phyloP scores from a whole-genome alignment of 2,797 vertebrate genomes.

The Harpagifer antarcticus region DNA sequence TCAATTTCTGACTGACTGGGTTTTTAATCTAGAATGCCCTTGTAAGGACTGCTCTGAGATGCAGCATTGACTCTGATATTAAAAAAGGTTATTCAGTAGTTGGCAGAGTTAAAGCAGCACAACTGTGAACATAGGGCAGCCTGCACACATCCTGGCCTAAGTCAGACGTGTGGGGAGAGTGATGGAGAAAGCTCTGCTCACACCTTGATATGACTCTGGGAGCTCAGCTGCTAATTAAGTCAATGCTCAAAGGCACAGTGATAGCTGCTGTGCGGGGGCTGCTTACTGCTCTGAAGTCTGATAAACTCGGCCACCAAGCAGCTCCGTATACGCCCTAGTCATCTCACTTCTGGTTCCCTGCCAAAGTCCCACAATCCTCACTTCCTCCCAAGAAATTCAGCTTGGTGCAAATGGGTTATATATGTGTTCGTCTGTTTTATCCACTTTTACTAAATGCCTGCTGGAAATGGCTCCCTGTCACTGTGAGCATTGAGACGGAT shows the following conservation, averaged over 20 bases:
- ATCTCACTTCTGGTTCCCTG: constrained; percentile 9
- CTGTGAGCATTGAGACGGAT: not conserved
- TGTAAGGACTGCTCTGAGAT: constrained; percentile 28
- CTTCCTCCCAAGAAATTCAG: constrained; percentile 11
- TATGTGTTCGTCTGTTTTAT: not conserved
- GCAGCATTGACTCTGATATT: constrained; percentile 19
- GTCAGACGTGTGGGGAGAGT: constrained; percentile 29
- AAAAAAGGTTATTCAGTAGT: constrained; percentile 14
- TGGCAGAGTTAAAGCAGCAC: constrained; percentile 7
- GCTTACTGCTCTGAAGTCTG: constrained; percentile 33
- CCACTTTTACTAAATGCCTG: constrained; percentile 5
- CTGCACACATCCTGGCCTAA: constrained; percentile 31
- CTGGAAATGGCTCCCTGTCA: not conserved
- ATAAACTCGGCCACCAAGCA: constrained; percentile 19
- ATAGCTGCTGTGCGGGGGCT: constrained; percentile 29
- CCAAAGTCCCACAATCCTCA: constrained; percentile 7
- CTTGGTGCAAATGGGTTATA: not conserved
- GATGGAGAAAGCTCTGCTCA: constrained; percentile 29
- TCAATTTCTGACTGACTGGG: constrained; percentile 47
- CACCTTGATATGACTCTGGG: constrained; percentile 48
- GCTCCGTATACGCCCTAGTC: not conserved
- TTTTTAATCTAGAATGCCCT: constrained; percentile 50
- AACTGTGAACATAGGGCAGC: constrained; percentile 24
- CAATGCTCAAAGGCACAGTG: constrained; percentile 44
- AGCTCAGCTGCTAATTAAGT: constrained; percentile 59